A percentile compares a stretch with the other conserved stretches of the same genome.
Conservation (phyloP, 2,888 invertebrate genomes). For the Gerosis bhagava region DNA sequence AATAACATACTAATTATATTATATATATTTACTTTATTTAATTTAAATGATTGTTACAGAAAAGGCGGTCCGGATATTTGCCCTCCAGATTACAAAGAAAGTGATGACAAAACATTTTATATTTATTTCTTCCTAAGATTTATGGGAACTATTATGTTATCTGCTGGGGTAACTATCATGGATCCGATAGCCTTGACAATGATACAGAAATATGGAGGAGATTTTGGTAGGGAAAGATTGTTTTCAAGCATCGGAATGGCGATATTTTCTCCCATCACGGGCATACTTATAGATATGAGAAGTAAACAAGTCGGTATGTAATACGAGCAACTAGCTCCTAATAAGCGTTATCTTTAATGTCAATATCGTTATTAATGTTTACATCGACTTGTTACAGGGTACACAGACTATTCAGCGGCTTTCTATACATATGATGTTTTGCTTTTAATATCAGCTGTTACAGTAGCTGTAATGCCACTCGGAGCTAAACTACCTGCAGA, state of each 20-base stretch:
- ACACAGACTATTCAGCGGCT: slow-evolving; percentile 94
- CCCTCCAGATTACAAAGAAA: slow-evolving; percentile 90
- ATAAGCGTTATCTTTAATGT: slow-evolving; percentile 67
- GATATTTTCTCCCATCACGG: slow-evolving; percentile 91
- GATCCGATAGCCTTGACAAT: slow-evolving; percentile 94
- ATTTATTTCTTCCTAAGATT: slow-evolving; percentile 91
- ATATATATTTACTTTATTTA: no score
- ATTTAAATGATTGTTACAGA: slow-evolving; percentile 60
- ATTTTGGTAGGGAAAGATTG: slow-evolving; percentile 90
- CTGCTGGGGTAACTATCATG: slow-evolving; percentile 93
- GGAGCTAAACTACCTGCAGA: slow-evolving; percentile 90
- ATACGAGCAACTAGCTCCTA: slow-evolving; percentile 50
- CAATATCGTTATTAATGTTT: slow-evolving; percentile 61
- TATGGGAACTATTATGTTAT: slow-evolving; percentile 90
- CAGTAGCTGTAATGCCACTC: slow-evolving; percentile 90
- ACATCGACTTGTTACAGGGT: slow-evolving; percentile 80
- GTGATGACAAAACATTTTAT: slow-evolving; percentile 91
- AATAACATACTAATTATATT: no score
- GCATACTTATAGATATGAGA: slow-evolving; percentile 88
- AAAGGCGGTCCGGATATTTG: slow-evolving; percentile 89
- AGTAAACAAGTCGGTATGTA: slow-evolving; percentile 82
- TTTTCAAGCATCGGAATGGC: slow-evolving; percentile 93
- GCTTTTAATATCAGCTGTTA: slow-evolving; percentile 87
- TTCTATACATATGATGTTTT: slow-evolving; percentile 91
- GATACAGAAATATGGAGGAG: slow-evolving; percentile 92